phyloP scores from a whole-genome alignment of 2,888 invertebrate genomes.

The Acronicta aceris region DNA sequence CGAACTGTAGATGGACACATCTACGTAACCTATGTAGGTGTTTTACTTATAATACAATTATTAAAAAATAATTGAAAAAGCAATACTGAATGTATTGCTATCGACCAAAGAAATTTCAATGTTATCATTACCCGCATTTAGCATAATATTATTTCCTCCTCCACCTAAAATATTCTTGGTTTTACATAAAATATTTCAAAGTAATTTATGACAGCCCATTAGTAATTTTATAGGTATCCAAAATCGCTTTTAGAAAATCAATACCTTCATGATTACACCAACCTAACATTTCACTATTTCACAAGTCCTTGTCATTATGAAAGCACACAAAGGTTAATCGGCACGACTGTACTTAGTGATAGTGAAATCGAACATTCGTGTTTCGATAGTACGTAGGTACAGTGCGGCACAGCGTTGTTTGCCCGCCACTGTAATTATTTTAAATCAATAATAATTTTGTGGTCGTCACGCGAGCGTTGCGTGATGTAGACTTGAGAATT shows the following conservation, averaged over 20 bases:
- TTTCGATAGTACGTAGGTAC: constrained; percentile 26
- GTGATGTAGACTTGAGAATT: constrained; percentile 53
- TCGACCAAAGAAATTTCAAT: too few relatives aligned
- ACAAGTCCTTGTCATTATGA: constrained; percentile 39
- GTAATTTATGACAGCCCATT: neutral
- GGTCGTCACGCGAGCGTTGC: constrained; percentile 70
- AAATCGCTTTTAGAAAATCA: constrained; percentile 22
- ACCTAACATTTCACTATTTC: constrained; percentile 11
- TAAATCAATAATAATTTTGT: constrained; percentile 78
- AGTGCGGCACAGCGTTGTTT: constrained; percentile 53
- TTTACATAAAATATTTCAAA: too few relatives aligned
- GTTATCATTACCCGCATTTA: too few relatives aligned
- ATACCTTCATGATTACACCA: constrained; percentile 8
- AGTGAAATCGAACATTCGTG: constrained; percentile 45
- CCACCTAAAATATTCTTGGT: too few relatives aligned
- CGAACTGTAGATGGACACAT: too few relatives aligned
- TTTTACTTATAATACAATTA: too few relatives aligned
- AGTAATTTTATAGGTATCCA: neutral
- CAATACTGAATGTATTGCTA: too few relatives aligned
- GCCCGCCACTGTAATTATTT: constrained; percentile 70
- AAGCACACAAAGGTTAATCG: constrained; percentile 38
- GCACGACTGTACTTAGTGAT: constrained; percentile 40
- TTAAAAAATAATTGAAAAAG: too few relatives aligned
- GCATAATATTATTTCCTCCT: too few relatives aligned
- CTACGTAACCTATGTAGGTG: too few relatives aligned